A percentile compares a stretch with the other conserved stretches of the same genome.
phyloP scores from a whole-genome alignment of 2,113 vertebrate genomes.

The Butorides virescens region DNA sequence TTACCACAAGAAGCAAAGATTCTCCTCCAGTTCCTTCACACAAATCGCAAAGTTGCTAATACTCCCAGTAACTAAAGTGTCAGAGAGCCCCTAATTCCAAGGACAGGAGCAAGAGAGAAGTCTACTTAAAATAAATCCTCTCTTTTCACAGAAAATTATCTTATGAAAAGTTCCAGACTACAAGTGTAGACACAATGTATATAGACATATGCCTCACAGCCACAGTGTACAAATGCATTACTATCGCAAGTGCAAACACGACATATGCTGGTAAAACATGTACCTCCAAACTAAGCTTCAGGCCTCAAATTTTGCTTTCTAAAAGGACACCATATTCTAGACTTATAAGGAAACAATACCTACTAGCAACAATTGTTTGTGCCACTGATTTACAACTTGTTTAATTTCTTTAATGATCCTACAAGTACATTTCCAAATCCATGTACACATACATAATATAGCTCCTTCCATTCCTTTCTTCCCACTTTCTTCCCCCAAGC shows the following conservation, averaged over 20 bases:
- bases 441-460: accelerated
- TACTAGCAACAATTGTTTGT: background rate
- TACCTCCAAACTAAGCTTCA: background rate
- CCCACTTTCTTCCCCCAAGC: background rate
- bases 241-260: background rate
- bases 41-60: background rate
- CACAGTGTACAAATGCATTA: background rate
- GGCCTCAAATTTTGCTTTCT: background rate
- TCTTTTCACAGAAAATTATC: background rate
- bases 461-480: background rate
- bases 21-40: background rate
- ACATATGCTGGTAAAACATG: background rate
- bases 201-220: background rate
- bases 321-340: background rate
- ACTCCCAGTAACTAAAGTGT: background rate
- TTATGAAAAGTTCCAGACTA: background rate
- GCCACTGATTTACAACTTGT: background rate
- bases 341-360: background rate
- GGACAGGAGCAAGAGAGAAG: background rate
- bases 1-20: background rate
- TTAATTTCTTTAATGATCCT: background rate
- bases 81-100: background rate
- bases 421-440: background rate
- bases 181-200: background rate
- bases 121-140: background rate